phyloP scores from a whole-genome alignment of 2,797 vertebrate genomes.

The Falco concolor region DNA sequence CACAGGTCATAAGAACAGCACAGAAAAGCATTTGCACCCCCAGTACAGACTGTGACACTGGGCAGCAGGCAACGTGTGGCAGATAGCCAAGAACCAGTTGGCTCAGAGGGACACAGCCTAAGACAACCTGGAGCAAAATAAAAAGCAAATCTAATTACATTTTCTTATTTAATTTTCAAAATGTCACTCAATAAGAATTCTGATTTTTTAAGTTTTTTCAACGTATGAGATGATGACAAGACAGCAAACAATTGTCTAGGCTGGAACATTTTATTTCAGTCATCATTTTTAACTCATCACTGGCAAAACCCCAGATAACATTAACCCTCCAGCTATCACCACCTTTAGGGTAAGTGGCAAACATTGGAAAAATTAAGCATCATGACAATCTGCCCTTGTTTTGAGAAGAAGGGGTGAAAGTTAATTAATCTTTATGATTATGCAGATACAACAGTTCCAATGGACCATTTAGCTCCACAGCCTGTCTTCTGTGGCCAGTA shows the following conservation, averaged over 20 bases:
- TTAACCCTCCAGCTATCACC: not conserved
- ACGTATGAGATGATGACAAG: not conserved
- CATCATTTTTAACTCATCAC: not conserved
- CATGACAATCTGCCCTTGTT: rapidly evolving
- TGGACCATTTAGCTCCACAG: not conserved
- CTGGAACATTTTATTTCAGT: not conserved
- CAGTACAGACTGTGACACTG: not conserved
- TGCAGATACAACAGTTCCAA: not conserved
- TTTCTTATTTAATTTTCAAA: not conserved
- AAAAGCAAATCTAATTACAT: not conserved
- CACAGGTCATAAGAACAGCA: not conserved
- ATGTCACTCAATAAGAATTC: not conserved
- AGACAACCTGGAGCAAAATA: not conserved
- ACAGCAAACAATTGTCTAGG: not conserved
- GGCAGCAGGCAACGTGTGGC: not conserved
- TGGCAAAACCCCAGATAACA: not conserved
- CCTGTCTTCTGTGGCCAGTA: not conserved
- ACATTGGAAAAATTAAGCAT: not conserved
- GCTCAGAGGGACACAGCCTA: not conserved
- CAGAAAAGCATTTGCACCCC: not conserved
- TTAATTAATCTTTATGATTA: not conserved
- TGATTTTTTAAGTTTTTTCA: not conserved
- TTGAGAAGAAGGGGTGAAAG: not conserved
- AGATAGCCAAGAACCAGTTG: not conserved
- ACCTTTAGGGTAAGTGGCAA: not conserved